Percentiles rank a stretch among this genome's conserved stretches.
Evolutionary conservation across 1,140 invertebrate genomes (phyloP).

Genomic region (Cecropterus lyciades): DNA sequence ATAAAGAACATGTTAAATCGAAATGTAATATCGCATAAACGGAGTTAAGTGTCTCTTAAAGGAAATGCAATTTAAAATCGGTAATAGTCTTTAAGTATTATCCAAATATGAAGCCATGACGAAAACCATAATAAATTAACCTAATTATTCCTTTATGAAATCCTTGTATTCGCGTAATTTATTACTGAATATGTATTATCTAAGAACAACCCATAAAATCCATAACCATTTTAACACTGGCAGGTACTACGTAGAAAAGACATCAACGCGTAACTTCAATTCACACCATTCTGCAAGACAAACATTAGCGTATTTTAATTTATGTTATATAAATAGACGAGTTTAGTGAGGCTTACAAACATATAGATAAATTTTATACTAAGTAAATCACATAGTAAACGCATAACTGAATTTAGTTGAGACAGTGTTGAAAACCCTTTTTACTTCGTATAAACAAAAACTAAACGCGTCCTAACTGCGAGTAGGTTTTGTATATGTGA

Average conservation of each 20-base stretch:
- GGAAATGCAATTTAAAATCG: slow-evolving; percentile 42
- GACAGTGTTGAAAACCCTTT: slow-evolving; percentile 21
- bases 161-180: neutral
- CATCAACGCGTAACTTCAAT: slow-evolving; percentile 53
- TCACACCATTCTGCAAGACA: slow-evolving; percentile 3
- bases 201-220: neutral
- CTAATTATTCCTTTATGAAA: slow-evolving; percentile 3
- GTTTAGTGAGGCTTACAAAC: neutral
- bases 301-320: slow-evolving; percentile 1
- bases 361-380: slow-evolving; percentile 3
- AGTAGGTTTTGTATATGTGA: slow-evolving; percentile 39
- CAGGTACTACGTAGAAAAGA: slow-evolving; percentile 52
- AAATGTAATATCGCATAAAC: slow-evolving; percentile 46
- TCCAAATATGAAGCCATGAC: slow-evolving; percentile 28
- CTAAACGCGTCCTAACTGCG: slow-evolving; percentile 25
- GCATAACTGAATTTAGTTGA: slow-evolving; percentile 18
- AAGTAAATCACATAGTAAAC: neutral
- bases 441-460: slow-evolving; percentile 12
- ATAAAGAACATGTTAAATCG: slow-evolving; percentile 42
- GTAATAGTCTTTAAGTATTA: slow-evolving; percentile 32
- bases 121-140: slow-evolving; percentile 22
- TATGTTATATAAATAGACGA: neutral
- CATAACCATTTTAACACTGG: slow-evolving; percentile 14
- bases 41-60: slow-evolving; percentile 38
- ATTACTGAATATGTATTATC: neutral